Evolutionary conservation across 2,113 vertebrate species (phyloP).

Genomic region (Leucopsar rothschildi): DNA sequence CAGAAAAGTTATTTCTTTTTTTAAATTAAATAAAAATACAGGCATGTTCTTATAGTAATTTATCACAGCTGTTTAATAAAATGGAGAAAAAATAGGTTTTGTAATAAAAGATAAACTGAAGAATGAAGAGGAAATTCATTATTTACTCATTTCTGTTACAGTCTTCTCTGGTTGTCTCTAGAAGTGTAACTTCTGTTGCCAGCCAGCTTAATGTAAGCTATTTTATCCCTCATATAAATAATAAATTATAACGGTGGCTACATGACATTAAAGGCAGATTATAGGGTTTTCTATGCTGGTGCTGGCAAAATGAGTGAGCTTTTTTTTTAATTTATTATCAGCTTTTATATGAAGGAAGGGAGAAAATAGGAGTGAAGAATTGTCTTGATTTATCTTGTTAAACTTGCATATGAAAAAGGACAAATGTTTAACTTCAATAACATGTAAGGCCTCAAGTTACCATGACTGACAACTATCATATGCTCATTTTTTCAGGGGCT

Average conservation of each 20-base stretch:
- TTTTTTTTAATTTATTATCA: not conserved
- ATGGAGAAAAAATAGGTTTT: not conserved
- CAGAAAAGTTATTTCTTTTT: not conserved
- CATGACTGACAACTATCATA: not conserved
- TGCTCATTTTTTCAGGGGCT: not conserved
- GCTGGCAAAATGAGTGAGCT: not conserved
- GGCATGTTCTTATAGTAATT: not conserved
- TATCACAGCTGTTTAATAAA: not conserved
- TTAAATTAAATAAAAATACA: not conserved
- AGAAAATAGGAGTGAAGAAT: not conserved
- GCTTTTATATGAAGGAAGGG: not conserved
- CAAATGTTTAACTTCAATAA: not conserved
- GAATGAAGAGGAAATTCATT: not conserved
- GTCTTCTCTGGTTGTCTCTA: not conserved
- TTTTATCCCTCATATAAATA: not conserved
- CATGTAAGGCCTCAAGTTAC: fast-evolving
- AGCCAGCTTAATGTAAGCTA: not conserved
- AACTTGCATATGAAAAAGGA: not conserved
- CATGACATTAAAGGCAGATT: not conserved
- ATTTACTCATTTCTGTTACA: not conserved
- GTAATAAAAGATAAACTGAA: not conserved
- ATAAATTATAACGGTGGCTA: not conserved
- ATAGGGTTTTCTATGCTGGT: not conserved
- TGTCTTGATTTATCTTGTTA: not conserved
- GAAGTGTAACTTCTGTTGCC: not conserved